Evolutionary conservation across 2,113 vertebrate species (phyloP).

Genomic region (Neogale vison): DNA sequence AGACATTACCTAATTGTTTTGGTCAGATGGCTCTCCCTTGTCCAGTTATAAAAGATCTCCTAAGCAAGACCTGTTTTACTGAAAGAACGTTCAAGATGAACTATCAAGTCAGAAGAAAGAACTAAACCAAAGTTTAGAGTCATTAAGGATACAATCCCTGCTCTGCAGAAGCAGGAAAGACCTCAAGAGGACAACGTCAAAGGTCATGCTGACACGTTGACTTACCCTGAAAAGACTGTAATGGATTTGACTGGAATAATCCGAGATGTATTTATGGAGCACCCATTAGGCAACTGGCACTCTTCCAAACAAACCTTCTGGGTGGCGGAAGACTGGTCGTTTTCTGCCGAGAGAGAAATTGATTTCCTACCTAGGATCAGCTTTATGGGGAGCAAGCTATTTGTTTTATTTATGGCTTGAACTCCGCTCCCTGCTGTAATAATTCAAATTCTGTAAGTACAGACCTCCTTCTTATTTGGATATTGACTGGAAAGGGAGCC

Average conservation of each 20-base stretch:
- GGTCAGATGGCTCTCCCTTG: neutral
- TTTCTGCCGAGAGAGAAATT: constrained; percentile 71
- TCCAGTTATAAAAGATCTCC: constrained; percentile 34
- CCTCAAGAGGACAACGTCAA: neutral
- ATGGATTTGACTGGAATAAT: constrained; percentile 54
- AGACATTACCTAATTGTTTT: constrained; percentile 46
- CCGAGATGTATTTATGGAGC: constrained; percentile 45
- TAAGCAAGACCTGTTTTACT: constrained; percentile 23
- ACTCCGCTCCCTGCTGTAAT: constrained; percentile 71
- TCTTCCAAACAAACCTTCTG: constrained; percentile 54
- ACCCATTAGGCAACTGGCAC: constrained; percentile 60
- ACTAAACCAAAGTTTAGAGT: constrained; percentile 8
- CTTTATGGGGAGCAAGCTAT: constrained; percentile 65
- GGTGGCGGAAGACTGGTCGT: constrained; percentile 46
- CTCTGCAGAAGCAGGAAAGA: constrained; percentile 13
- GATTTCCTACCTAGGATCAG: constrained; percentile 66
- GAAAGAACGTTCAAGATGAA: constrained; percentile 33
- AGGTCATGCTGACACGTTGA: constrained; percentile 39
- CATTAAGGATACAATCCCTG: neutral
- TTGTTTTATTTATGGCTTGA: constrained; percentile 76
- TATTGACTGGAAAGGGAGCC: constrained; percentile 63
- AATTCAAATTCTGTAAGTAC: constrained; percentile 69
- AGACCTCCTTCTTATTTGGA: constrained; percentile 60
- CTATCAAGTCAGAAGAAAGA: constrained; percentile 19
- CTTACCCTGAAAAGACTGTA: constrained; percentile 35